These are phyloP conservation scores for Gasterosteus aculeatus DNA, from an alignment of 2,113 vertebrate species.

Conservation along the genomic window DNA sequence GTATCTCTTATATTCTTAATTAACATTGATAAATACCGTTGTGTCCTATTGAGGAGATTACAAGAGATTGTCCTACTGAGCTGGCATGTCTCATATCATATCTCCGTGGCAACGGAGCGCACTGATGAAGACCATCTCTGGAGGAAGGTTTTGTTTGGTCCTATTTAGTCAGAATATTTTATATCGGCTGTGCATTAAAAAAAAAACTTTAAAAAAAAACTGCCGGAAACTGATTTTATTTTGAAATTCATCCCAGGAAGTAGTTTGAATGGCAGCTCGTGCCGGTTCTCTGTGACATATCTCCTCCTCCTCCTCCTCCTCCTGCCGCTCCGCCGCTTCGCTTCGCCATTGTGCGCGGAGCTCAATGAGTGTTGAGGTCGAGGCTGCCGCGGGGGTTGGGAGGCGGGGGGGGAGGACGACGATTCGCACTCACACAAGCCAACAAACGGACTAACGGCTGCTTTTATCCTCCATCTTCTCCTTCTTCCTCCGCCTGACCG, in stretches of 20 bases:
- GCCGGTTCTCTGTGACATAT: neutral
- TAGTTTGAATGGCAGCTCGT: neutral
- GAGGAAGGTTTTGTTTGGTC: neutral
- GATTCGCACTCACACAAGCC: neutral
- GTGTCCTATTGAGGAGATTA: too few species aligned
- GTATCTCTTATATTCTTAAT: neutral
- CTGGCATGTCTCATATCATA: too few species aligned
- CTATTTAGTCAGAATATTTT: neutral
- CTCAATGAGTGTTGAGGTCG: conserved; percentile 3
- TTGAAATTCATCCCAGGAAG: neutral
- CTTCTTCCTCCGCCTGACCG: neutral
- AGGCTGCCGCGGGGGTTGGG: neutral
- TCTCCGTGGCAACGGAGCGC: too few species aligned
- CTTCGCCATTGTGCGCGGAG: conserved; percentile 38
- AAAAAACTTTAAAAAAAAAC: too few species aligned
- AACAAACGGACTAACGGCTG: conserved; percentile 12
- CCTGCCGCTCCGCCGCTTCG: neutral
- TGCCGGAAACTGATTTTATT: conserved; percentile 10
- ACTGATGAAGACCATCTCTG: too few species aligned
- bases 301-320: conserved; percentile 16
- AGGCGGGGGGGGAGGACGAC: conserved; percentile 6
- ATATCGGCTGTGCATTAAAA: neutral
- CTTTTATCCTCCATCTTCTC: conserved; percentile 13
- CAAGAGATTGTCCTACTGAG: too few species aligned
- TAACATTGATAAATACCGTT: too few species aligned